These are phyloP conservation scores for Scaptodrosophila lebanonensis DNA, from an alignment of 1,140 invertebrate species.

Conservation along the genomic window DNA sequence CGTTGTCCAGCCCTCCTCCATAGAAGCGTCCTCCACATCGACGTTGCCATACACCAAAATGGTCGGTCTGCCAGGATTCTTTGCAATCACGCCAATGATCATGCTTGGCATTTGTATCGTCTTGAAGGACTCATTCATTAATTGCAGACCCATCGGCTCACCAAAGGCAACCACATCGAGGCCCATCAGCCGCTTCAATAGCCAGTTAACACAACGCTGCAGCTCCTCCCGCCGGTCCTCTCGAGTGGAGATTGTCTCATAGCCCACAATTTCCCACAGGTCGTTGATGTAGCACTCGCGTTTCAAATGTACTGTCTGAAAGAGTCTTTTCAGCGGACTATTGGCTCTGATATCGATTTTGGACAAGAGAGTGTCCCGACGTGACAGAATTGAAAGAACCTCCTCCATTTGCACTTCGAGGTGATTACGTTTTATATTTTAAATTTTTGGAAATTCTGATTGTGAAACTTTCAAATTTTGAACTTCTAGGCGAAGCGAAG, in stretches of 20 bases:
- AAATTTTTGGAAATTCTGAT: too few species aligned
- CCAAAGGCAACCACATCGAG: constrained; percentile 30
- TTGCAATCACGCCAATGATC: constrained; percentile 13
- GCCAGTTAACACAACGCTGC: constrained; percentile 11
- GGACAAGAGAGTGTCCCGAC: too few species aligned
- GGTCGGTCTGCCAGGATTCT: constrained; percentile 86
- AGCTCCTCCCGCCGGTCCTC: constrained; percentile 8
- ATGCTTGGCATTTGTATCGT: constrained; percentile 18
- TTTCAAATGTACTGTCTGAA: constrained; percentile 21
- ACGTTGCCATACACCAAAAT: constrained; percentile 96
- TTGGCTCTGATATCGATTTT: constrained; percentile 81
- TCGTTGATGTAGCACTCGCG: constrained; percentile 31
- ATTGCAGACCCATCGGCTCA: constrained; percentile 29
- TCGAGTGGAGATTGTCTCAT: constrained; percentile 20
- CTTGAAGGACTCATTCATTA: constrained; percentile 5
- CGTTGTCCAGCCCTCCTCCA: constrained; percentile 94
- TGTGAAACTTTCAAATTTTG: too few species aligned
- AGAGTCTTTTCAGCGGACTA: constrained; percentile 4
- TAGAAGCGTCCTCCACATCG: constrained; percentile 95
- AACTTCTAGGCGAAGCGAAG: too few species aligned
- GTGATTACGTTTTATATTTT: too few species aligned
- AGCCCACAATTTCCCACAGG: constrained; percentile 23
- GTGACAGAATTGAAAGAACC: too few species aligned
- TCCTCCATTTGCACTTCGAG: not conserved
- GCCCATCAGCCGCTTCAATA: constrained; percentile 19